Evolutionary conservation across 2,888 invertebrate species (phyloP).

Genomic region (Perizoma flavofasciatum): DNA sequence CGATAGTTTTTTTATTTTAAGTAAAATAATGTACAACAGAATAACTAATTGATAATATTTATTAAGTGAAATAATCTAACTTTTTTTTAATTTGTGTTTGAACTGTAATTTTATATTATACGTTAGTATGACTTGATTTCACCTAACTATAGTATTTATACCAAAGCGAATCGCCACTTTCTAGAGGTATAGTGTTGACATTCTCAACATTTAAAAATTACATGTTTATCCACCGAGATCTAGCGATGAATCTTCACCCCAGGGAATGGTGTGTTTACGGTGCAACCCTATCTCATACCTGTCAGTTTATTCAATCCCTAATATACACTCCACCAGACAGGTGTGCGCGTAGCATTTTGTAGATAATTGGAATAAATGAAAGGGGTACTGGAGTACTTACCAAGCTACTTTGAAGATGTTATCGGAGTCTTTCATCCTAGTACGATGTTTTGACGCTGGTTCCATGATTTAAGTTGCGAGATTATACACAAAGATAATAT

Average conservation of each 20-base stretch:
- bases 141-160: too few relatives aligned
- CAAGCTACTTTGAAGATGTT: slow-evolving; percentile 42
- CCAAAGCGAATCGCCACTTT: too few relatives aligned
- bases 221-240: not conserved
- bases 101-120: too few relatives aligned
- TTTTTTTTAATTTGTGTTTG: too few relatives aligned
- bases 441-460: not conserved
- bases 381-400: slow-evolving; percentile 15
- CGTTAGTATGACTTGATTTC: too few relatives aligned
- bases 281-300: slow-evolving; percentile 15
- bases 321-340: slow-evolving; percentile 22
- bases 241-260: slow-evolving; percentile 6
- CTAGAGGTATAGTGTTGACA: too few relatives aligned
- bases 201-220: too few relatives aligned
- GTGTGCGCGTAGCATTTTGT: slow-evolving; percentile 40
- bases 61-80: too few relatives aligned
- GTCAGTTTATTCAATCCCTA: slow-evolving; percentile 20
- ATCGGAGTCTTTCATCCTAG: slow-evolving; percentile 29
- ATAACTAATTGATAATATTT: too few relatives aligned
- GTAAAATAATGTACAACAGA: too few relatives aligned
- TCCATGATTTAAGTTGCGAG: not conserved
- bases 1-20: too few relatives aligned
- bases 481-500: not conserved
- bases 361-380: slow-evolving; percentile 52
- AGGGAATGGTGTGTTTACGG: slow-evolving; percentile 2